phyloP scores from a whole-genome alignment of 2,888 invertebrate species.

The Andrena trimmerana region DNA sequence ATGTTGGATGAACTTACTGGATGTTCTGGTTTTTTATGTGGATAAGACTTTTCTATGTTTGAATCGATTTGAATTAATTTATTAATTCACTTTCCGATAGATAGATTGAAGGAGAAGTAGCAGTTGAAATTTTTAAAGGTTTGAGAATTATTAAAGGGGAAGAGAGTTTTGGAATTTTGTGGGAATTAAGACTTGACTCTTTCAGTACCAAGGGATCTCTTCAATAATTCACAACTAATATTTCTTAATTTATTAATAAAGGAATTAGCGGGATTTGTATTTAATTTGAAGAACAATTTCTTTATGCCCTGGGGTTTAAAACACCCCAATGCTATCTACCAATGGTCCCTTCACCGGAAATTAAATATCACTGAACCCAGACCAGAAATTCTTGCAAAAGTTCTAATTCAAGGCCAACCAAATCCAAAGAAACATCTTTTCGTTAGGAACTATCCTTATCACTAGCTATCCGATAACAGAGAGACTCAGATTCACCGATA shows the following conservation, averaged over 20 bases:
- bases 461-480: slow-evolving; percentile 45
- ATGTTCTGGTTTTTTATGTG: background rate
- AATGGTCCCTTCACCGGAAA: background rate
- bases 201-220: too few relatives aligned
- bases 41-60: background rate
- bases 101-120: too few relatives aligned
- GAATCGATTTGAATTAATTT: background rate
- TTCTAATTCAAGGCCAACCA: background rate
- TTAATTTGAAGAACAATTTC: too few relatives aligned
- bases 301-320: too few relatives aligned
- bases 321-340: too few relatives aligned
- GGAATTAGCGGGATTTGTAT: too few relatives aligned
- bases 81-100: background rate
- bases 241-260: too few relatives aligned
- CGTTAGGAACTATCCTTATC: slow-evolving; percentile 56
- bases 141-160: too few relatives aligned
- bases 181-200: background rate
- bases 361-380: background rate
- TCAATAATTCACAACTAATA: too few relatives aligned
- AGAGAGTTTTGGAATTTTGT: background rate
- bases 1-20: background rate
- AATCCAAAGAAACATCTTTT: slow-evolving; percentile 15
- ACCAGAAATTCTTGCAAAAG: background rate
- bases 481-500: slow-evolving; percentile 42
- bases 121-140: too few relatives aligned